Evolutionary conservation across 1,140 invertebrate species (phyloP).

Genomic region (Pissodes strobi): DNA sequence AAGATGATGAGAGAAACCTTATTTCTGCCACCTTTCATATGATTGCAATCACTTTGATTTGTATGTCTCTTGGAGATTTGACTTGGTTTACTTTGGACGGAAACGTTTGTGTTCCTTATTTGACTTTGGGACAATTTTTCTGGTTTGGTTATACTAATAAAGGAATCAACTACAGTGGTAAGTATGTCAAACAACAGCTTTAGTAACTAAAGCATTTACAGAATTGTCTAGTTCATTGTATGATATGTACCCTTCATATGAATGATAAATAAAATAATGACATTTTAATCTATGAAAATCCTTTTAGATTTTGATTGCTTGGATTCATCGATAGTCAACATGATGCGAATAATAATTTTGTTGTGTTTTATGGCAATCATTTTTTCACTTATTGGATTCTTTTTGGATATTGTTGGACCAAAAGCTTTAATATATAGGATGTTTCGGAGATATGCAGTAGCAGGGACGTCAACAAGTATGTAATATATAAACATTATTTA

Average conservation of each 20-base stretch:
- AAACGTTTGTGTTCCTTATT: conserved; percentile 47
- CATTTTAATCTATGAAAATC: not conserved
- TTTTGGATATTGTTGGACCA: conserved; percentile 50
- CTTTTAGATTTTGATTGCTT: conserved; percentile 51
- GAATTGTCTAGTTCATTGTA: too few relatives aligned
- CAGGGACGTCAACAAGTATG: conserved; percentile 50
- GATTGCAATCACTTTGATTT: conserved; percentile 51
- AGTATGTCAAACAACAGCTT: not conserved
- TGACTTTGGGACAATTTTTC: conserved; percentile 53
- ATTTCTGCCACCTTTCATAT: conserved; percentile 53
- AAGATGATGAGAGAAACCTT: conserved; percentile 52
- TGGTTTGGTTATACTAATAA: conserved; percentile 50
- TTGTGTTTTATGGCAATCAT: conserved; percentile 54
- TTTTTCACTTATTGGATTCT: conserved; percentile 51
- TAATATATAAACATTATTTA: too few relatives aligned
- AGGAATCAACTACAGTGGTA: conserved; percentile 43
- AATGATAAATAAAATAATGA: too few relatives aligned
- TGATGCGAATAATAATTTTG: conserved; percentile 54
- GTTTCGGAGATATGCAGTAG: conserved; percentile 49
- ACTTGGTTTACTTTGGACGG: conserved; percentile 52
- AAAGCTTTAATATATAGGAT: conserved; percentile 47
- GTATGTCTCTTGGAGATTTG: conserved; percentile 52
- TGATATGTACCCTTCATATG: too few relatives aligned
- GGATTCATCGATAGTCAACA: conserved; percentile 49
- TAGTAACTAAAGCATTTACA: too few relatives aligned